These are phyloP conservation scores for Hermetia illucens DNA, from an alignment of 1,140 invertebrate species.

Conservation along the genomic window DNA sequence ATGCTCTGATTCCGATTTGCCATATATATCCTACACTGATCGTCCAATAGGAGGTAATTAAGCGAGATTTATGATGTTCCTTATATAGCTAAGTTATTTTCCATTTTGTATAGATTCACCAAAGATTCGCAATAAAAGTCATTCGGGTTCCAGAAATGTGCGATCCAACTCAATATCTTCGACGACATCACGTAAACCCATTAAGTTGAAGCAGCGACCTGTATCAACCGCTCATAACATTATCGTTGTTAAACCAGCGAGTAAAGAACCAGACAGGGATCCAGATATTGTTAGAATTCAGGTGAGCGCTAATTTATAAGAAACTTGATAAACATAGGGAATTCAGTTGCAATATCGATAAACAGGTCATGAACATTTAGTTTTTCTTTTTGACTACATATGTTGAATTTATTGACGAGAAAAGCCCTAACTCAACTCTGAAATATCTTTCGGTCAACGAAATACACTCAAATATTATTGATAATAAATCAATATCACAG, in stretches of 20 bases:
- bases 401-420: too few species aligned
- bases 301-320: too few species aligned
- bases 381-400: too few species aligned
- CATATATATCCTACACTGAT: constrained; percentile 90
- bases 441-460: too few species aligned
- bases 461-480: too few species aligned
- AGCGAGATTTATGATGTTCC: constrained; percentile 9
- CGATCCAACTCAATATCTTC: constrained; percentile 1
- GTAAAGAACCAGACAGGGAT: constrained; percentile 52
- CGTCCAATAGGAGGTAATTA: constrained; percentile 78
- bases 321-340: too few species aligned
- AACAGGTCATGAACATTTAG: too few species aligned
- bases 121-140: constrained; percentile 48
- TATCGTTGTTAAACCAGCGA: constrained; percentile 69
- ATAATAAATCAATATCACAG: too few species aligned
- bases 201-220: constrained; percentile 13
- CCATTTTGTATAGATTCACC: constrained; percentile 44
- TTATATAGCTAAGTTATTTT: constrained; percentile 2
- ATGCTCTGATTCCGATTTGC: constrained; percentile 78
- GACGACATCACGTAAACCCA: neutral
- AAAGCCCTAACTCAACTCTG: too few species aligned
- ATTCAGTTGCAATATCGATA: too few species aligned
- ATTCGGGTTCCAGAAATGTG: constrained; percentile 15
- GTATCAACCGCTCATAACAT: constrained; percentile 48
- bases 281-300: constrained; percentile 63